A percentile compares a stretch with the other conserved stretches of the same genome.
phyloP scores from a whole-genome alignment of 2,888 invertebrate genomes.

The Ochropleura leucogaster region DNA sequence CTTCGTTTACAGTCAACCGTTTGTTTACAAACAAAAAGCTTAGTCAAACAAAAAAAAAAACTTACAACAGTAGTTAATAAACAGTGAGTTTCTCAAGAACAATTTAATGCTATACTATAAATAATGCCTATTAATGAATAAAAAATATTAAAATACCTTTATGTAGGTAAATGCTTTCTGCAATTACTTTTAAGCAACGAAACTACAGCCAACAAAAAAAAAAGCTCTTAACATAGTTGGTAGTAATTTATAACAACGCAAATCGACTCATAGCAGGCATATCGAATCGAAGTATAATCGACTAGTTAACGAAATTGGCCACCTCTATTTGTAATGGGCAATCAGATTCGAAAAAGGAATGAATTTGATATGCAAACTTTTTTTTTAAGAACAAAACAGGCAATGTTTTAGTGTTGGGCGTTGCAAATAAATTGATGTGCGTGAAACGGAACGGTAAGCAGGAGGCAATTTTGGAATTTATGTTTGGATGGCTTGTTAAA shows the following conservation, averaged over 20 bases:
- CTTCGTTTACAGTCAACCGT: background rate
- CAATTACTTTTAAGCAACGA: conserved; percentile 15
- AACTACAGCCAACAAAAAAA: conserved; percentile 11
- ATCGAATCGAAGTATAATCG: conserved; percentile 47
- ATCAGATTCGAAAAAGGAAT: conserved; percentile 68
- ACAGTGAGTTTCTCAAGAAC: background rate
- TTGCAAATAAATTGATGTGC: conserved; percentile 72
- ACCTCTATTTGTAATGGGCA: conserved; percentile 64
- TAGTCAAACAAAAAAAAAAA: background rate
- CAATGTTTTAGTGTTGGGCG: conserved; percentile 70
- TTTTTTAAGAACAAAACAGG: conserved; percentile 58
- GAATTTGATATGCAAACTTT: conserved; percentile 72
- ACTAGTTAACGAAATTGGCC: conserved; percentile 43
- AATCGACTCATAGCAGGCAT: conserved; percentile 39
- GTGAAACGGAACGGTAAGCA: conserved; percentile 57
- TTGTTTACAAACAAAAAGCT: background rate
- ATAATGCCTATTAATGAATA: conserved; percentile 8
- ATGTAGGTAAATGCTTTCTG: conserved; percentile 39
- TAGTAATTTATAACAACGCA: conserved; percentile 36
- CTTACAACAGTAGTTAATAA: too few species aligned
- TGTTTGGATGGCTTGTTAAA: background rate
- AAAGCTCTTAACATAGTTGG: conserved; percentile 39
- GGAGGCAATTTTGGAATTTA: conserved; percentile 37
- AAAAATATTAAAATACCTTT: conserved; percentile 2
- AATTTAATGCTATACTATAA: background rate